Evolutionary conservation across 2,113 vertebrate genomes (phyloP).

Genomic region (Nerophis ophidion): DNA sequence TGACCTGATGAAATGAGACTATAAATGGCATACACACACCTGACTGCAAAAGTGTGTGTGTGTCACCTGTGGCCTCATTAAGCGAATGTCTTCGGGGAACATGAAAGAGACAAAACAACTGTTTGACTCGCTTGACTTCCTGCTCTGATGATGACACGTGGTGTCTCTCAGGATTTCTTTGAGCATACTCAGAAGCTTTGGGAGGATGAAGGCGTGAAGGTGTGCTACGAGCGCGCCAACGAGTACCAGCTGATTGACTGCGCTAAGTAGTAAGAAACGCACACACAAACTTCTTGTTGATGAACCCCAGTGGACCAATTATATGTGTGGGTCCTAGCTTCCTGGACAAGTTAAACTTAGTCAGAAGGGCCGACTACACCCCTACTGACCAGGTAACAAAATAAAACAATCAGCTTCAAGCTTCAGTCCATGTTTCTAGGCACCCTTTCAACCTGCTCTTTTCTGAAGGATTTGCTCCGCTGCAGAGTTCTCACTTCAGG

Average conservation of each 20-base stretch:
- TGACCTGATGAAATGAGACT: conserved; percentile 56
- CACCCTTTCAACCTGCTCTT: background rate
- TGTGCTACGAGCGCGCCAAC: conserved; percentile 68
- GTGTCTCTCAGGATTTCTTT: conserved; percentile 65
- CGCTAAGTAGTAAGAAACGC: conserved; percentile 64
- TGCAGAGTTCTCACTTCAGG: conserved; percentile 63
- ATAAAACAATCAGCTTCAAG: background rate
- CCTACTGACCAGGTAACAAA: conserved; percentile 89
- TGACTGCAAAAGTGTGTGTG: background rate
- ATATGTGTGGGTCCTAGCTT: conserved; percentile 72
- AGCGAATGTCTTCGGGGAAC: conserved; percentile 26
- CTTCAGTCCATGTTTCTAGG: background rate
- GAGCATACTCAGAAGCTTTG: conserved; percentile 68
- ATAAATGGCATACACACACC: background rate
- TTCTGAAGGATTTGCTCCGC: conserved; percentile 53
- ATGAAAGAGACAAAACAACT: conserved; percentile 31
- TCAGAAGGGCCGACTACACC: conserved; percentile 88
- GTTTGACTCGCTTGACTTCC: background rate
- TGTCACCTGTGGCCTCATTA: conserved; percentile 56
- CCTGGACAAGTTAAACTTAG: conserved; percentile 86
- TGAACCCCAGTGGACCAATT: background rate
- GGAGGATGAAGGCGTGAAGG: conserved; percentile 68
- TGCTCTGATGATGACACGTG: background rate
- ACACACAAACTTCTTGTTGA: background rate
- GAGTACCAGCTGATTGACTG: conserved; percentile 76